Evolutionary conservation across 1,140 invertebrate species (phyloP), one percentile per base, ranked within the genome.

Genomic region (Anastrepha ludens): DNA sequence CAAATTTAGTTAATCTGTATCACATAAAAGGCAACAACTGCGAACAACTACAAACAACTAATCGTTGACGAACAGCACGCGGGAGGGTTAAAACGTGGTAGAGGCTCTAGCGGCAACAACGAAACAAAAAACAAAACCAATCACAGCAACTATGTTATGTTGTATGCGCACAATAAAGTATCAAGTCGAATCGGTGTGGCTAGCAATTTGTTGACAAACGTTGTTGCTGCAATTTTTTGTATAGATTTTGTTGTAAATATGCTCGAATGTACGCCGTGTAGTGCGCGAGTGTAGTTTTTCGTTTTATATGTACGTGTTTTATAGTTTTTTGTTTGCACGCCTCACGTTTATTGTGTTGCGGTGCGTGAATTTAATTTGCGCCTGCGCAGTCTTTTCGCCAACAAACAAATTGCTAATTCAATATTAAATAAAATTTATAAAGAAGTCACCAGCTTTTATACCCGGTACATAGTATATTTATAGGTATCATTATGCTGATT

Each of bases 291-390:
- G 2, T 67, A 44, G 17, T 47, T 17, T n/a, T n/a, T n/a, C 29
- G 29, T 29, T 74, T 47, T 74, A 11, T 6, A 11, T 74, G 39
- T 15, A 44, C 17, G 29, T 17, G 0, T 55, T 55, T 55, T 47
- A 81, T 55, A 50, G 74, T n/a, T 81, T 55, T 55, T 3, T 81
- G 47, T 81, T 81, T 50, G 74, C 74, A 3, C 47, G 6, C 3
- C 74, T 50, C 74, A 81, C 74, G 74, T 81, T 81, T 81, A 55
- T n/a, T 81, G 74, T 81, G 74, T 81, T 15, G 47, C 47, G 74
- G 15, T 81, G 74, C 74, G 74, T 81, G 74, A 81, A 81, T 81
- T 81, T 81, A 81, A 81, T 81, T 81, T 81, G 74, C 74, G 74
- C 74, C 74, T 81, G 74, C 74, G 74, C 74, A 29, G 47, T 47